Evolutionary conservation across 2,888 invertebrate species (phyloP).

Genomic region (Tinea semifulvella): DNA sequence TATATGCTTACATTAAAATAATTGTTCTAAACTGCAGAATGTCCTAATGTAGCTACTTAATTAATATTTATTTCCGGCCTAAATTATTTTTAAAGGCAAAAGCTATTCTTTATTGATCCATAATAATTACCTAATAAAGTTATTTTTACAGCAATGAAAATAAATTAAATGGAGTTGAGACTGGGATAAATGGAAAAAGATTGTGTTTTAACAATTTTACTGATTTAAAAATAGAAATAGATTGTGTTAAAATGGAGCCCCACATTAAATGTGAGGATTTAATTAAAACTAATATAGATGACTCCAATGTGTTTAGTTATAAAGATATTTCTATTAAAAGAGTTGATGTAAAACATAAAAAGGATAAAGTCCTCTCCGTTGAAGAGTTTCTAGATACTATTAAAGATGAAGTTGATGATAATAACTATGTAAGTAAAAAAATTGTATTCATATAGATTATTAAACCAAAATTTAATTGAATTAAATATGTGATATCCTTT

Average conservation of each 20-base stretch:
- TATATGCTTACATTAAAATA: too few species aligned
- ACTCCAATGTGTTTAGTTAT: slow-evolving; percentile 15
- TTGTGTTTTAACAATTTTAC: slow-evolving; percentile 29
- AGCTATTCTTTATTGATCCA: too few species aligned
- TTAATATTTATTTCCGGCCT: too few species aligned
- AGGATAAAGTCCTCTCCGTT: slow-evolving; percentile 20
- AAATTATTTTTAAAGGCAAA: too few species aligned
- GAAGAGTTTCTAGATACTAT: slow-evolving; percentile 33
- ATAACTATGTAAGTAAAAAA: slow-evolving; percentile 15
- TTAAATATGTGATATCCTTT: too few species aligned
- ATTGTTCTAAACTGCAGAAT: too few species aligned
- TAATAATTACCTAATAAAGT: too few species aligned
- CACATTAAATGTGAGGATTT: slow-evolving; percentile 18
- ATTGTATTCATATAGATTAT: neutral
- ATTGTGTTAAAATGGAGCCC: slow-evolving; percentile 18
- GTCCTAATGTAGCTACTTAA: too few species aligned
- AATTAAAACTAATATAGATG: slow-evolving; percentile 2
- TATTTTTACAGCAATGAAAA: slow-evolving; percentile 6
- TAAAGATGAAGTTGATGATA: slow-evolving; percentile 27
- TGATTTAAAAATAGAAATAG: slow-evolving; percentile 30
- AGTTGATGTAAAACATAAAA: slow-evolving; percentile 18
- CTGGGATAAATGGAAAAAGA: too few species aligned
- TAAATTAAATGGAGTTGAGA: too few species aligned
- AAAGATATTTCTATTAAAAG: slow-evolving; percentile 24
- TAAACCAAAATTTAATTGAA: too few species aligned